Percentiles rank a stretch among this genome's conserved stretches.
Evolutionary conservation across 2,113 vertebrate species (phyloP).

Genomic region (Lepus europaeus): DNA sequence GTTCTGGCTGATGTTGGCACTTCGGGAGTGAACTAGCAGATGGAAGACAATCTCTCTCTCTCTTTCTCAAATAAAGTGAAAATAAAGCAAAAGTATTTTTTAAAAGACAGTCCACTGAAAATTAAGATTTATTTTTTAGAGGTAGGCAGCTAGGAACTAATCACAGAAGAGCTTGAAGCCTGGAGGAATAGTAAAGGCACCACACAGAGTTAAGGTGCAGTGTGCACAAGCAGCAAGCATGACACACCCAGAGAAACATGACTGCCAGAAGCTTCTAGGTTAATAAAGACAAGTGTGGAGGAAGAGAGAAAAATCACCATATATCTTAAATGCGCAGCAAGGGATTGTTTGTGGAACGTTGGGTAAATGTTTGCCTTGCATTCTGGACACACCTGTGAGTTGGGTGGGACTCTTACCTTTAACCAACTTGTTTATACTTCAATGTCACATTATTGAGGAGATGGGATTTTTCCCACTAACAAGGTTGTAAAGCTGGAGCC

Average conservation of each 20-base stretch:
- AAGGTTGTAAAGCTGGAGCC: not conserved
- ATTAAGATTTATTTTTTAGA: not conserved
- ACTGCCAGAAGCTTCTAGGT: not conserved
- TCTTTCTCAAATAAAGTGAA: too few relatives aligned
- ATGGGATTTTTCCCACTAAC: not conserved
- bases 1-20: too few relatives aligned
- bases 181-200: not conserved
- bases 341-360: not conserved
- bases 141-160: not conserved
- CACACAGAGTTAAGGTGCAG: not conserved
- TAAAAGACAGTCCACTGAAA: not conserved
- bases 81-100: too few relatives aligned
- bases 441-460: not conserved
- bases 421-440: not conserved
- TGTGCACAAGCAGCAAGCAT: not conserved
- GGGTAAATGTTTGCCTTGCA: not conserved
- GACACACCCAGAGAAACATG: not conserved
- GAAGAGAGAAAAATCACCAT: not conserved
- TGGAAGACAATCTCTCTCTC: too few relatives aligned
- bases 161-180: not conserved
- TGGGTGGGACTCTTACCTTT: not conserved
- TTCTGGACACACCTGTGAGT: conserved; percentile 16
- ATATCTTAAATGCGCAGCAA: not conserved
- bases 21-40: too few relatives aligned
- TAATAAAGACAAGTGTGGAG: not conserved